phyloP scores from a whole-genome alignment of 2,888 invertebrate species.

The Campopleginae sp. region DNA sequence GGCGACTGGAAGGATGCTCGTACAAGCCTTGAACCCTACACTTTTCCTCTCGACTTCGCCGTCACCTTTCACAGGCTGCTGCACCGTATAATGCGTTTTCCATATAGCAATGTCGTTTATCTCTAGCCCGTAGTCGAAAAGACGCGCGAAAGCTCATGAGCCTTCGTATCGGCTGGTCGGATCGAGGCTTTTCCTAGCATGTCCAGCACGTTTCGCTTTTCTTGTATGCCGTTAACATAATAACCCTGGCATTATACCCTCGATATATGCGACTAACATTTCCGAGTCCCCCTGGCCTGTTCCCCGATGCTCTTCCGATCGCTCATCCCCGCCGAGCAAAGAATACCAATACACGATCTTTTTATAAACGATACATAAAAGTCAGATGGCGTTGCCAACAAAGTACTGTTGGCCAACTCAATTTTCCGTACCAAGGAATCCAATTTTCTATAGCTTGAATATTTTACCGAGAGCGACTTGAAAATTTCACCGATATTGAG shows the following conservation, averaged over 20 bases:
- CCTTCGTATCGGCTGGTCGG: constrained; percentile 19
- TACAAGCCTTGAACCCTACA: constrained; percentile 16
- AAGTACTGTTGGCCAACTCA: constrained; percentile 39
- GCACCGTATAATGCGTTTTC: constrained; percentile 63
- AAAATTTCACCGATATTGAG: constrained; percentile 17
- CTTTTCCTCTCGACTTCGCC: constrained; percentile 50
- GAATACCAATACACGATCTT: not conserved
- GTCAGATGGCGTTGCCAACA: constrained; percentile 22
- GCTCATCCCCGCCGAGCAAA: constrained; percentile 1
- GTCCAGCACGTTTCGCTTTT: constrained; percentile 31
- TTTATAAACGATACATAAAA: constrained; percentile 37
- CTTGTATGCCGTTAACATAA: constrained; percentile 82
- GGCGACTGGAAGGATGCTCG: constrained; percentile 38
- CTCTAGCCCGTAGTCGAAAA: constrained; percentile 25
- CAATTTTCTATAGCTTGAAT: constrained; percentile 29
- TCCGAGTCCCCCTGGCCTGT: not conserved
- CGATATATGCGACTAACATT: constrained; percentile 72
- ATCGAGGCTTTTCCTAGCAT: constrained; percentile 19
- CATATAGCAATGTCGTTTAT: constrained; percentile 57
- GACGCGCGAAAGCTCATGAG: constrained; percentile 26
- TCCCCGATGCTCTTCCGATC: constrained; percentile 28
- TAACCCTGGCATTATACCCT: constrained; percentile 80
- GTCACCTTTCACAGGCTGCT: constrained; percentile 57
- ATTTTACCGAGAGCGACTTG: constrained; percentile 16
- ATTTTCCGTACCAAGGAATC: constrained; percentile 43